Evolutionary conservation across 1,140 invertebrate species (phyloP).

Genomic region (Antheraea mylitta): DNA sequence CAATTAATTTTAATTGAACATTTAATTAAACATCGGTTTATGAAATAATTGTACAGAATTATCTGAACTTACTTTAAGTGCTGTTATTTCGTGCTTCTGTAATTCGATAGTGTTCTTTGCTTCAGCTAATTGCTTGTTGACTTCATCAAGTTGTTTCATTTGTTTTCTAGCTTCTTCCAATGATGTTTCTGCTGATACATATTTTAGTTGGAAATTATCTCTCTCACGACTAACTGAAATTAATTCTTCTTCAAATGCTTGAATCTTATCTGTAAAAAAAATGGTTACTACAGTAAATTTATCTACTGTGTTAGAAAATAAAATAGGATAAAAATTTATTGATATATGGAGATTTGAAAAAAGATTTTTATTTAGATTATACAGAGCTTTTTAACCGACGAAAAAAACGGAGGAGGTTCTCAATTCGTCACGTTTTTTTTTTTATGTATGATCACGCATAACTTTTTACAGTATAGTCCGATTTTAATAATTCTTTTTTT

Average conservation of each 20-base stretch:
- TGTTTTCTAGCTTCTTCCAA: slow-evolving; percentile 62
- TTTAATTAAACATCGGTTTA: too few relatives aligned
- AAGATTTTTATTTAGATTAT: too few relatives aligned
- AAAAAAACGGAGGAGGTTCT: too few relatives aligned
- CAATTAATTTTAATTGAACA: too few relatives aligned
- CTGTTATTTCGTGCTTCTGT: slow-evolving; percentile 63
- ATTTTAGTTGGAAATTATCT: slow-evolving; percentile 67
- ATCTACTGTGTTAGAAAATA: neutral
- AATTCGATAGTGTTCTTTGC: slow-evolving; percentile 64
- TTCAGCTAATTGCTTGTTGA: slow-evolving; percentile 55
- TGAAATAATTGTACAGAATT: too few relatives aligned
- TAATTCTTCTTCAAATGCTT: slow-evolving; percentile 71
- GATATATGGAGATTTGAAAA: too few relatives aligned
- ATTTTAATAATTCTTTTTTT: too few relatives aligned
- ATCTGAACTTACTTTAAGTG: slow-evolving; percentile 52
- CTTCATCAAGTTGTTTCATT: slow-evolving; percentile 57
- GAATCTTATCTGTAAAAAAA: slow-evolving; percentile 51
- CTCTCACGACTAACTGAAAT: slow-evolving; percentile 64
- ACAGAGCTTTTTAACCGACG: too few relatives aligned
- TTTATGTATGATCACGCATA: too few relatives aligned
- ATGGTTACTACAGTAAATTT: neutral
- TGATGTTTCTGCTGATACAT: slow-evolving; percentile 61
- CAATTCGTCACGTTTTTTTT: too few relatives aligned
- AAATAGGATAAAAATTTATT: too few relatives aligned
- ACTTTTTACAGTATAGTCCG: too few relatives aligned